A percentile compares a stretch with the other conserved stretches of the same genome.
Evolutionary conservation across 2,888 invertebrate genomes (phyloP).

Genomic region (Scrobipalpa atriplicella): DNA sequence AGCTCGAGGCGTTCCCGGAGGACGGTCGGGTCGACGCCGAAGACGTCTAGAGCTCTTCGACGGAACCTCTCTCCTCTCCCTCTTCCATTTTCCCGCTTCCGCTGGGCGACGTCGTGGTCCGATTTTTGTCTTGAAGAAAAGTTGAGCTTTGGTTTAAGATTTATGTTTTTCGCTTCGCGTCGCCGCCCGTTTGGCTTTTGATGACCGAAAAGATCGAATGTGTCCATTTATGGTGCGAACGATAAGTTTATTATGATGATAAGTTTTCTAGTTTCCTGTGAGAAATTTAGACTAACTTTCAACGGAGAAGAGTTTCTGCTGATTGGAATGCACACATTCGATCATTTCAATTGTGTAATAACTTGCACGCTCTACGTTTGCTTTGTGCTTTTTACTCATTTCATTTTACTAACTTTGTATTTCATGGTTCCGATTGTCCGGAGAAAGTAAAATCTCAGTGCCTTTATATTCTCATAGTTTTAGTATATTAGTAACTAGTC

Average conservation of each 20-base stretch:
- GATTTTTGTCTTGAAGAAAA: conserved; percentile 39
- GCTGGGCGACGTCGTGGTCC: conserved; percentile 32
- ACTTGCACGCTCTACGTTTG: conserved; percentile 41
- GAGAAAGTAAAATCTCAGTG: conserved; percentile 35
- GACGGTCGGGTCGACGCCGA: conserved; percentile 40
- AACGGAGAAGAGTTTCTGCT: conserved; percentile 29
- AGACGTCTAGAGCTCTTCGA: conserved; percentile 38
- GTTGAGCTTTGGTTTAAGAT: conserved; percentile 47
- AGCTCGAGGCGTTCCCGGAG: conserved; percentile 40
- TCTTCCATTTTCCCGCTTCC: conserved; percentile 31
- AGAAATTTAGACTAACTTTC: conserved; percentile 47
- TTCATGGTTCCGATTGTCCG: conserved; percentile 29
- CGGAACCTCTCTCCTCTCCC: conserved; percentile 40
- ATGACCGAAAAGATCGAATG: conserved; percentile 30
- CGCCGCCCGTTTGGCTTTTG: conserved; percentile 31
- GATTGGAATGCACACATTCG: conserved; percentile 36
- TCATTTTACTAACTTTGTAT: conserved; percentile 31
- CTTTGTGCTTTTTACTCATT: conserved; percentile 30
- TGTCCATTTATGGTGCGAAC: conserved; percentile 27
- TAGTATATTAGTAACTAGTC: conserved; percentile 27
- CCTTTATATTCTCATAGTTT: conserved; percentile 35
- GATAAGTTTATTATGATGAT: conserved; percentile 30
- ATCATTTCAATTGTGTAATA: conserved; percentile 35
- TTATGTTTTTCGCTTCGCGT: conserved; percentile 33
- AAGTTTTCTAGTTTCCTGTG: conserved; percentile 49